Percentiles rank a stretch among this genome's conserved stretches.
phyloP scores from a whole-genome alignment of 2,113 vertebrate species.

The Archocentrus centrarchus region DNA sequence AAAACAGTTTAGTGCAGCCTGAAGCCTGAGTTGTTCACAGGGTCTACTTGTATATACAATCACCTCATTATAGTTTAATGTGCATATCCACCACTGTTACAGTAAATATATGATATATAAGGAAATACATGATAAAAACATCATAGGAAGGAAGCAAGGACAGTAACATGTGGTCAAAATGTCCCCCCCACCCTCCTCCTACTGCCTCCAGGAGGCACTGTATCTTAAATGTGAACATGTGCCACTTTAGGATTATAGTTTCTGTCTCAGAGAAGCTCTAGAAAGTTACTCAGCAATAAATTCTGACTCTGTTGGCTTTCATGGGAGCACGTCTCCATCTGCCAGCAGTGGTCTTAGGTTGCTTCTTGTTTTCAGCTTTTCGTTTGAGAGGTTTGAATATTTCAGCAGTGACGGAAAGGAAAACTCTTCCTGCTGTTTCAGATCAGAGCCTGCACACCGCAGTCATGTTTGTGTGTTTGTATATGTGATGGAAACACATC shows the following conservation, averaged over 20 bases:
- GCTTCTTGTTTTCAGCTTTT: slow-evolving; percentile 11
- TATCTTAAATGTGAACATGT: not conserved
- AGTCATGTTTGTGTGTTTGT: not conserved
- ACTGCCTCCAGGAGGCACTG: not conserved
- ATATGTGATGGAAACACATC: not conserved
- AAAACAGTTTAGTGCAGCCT: no score
- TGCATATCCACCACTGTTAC: no score
- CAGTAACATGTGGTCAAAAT: not conserved
- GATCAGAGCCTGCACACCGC: not conserved
- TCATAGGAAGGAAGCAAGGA: no score
- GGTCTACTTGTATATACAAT: no score
- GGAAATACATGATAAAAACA: no score
- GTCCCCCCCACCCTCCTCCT: not conserved
- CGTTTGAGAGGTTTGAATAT: slow-evolving; percentile 24
- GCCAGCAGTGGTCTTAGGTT: not conserved
- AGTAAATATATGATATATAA: no score
- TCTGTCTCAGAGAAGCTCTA: not conserved
- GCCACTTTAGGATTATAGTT: not conserved
- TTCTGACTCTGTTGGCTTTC: no score
- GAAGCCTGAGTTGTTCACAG: no score
- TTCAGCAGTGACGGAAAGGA: slow-evolving; percentile 7
- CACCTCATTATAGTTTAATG: no score
- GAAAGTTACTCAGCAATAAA: no score
- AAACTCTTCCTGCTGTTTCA: not conserved
- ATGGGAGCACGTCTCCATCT: not conserved